Base-by-base conservation (phyloP, 2,797 vertebrate genomes). In the Siniperca scherzeri region DNA sequence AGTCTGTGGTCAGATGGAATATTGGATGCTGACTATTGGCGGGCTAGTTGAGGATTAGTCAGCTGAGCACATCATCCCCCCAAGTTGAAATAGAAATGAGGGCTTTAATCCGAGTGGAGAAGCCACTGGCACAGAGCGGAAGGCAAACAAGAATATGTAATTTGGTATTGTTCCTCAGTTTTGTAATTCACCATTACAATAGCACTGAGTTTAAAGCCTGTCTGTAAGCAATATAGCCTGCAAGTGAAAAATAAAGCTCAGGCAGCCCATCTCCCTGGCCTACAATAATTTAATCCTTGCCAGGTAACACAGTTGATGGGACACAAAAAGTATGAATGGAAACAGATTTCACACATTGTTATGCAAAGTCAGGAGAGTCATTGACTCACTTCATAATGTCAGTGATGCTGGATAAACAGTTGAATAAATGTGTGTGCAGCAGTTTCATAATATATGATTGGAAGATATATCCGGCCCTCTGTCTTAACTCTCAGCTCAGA, bases 11-110 rank as follows among this genome's bases (percentile, higher is more conserved):
- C 88, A 91, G 91, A 86, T 86, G 71, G 87, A 81, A 88, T 90
- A 91, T 80, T 90, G 80, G 82, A 91, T 82, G 80, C 57, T 59
- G 84, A 88, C 89, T 92, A 91, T 94, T 94, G 93, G 92, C 89
- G 30, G 79, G 88, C 83, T 92, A 87, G 74, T 77, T 83, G 83
- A 90, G 93, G 94, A 94, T 95, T 95, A 94, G 91, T 87, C 77
- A 42, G 8, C 70, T 90, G 87, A 94, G 89, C 84, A 82, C 89
- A 88, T 90, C 87, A 91, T 87, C 92, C 83, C 42, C 40, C 59
- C 80, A 91, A 83, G 68, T 87, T 77, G 85, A 88, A 92, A 92
- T 88, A 89, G 85, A 92, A 92, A 92, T 91, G 85, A 92, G 87
- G 90, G 61, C 66, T 92, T 91, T 93, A 94, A 92, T 91, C 87